Conservation (phyloP, 2,888 invertebrate genomes). For the Eupithecia tripunctaria region DNA sequence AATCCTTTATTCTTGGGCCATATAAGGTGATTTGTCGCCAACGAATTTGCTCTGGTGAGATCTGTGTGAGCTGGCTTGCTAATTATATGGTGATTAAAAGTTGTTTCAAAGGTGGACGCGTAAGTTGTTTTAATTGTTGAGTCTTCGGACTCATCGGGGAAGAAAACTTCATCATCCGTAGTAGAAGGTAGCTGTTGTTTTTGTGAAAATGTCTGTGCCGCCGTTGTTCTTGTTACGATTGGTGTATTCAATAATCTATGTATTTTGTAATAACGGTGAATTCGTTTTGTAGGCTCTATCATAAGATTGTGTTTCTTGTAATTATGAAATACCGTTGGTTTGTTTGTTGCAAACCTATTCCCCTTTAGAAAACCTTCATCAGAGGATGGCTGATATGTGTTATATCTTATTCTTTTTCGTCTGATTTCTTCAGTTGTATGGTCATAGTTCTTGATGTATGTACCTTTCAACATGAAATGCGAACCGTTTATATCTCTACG, state of each 20-base stretch:
- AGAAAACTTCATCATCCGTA: background rate
- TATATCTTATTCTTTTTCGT: conserved; percentile 55
- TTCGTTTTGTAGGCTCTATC: background rate
- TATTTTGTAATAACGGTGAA: conserved; percentile 3
- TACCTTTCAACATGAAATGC: background rate
- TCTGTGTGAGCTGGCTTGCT: conserved; percentile 18
- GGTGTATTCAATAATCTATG: conserved; percentile 5
- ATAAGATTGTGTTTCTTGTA: conserved; percentile 3
- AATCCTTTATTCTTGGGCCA: conserved; percentile 27
- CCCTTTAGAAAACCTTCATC: conserved; percentile 52
- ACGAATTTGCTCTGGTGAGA: conserved; percentile 6
- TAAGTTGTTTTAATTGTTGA: background rate
- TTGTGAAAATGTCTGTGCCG: background rate
- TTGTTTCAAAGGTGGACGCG: background rate
- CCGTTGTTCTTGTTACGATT: background rate
- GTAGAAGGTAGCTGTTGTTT: background rate
- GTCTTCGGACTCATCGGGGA: background rate
- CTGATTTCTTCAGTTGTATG: conserved; percentile 5
- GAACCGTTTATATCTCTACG: background rate
- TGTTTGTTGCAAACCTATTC: conserved; percentile 1
- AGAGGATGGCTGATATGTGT: conserved; percentile 61
- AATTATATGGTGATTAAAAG: background rate
- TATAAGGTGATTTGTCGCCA: conserved; percentile 34
- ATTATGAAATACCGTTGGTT: background rate
- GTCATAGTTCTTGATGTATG: background rate